Base-by-base conservation (phyloP, 2,888 invertebrate genomes). In the Sphaerophoria rueppellii region DNA sequence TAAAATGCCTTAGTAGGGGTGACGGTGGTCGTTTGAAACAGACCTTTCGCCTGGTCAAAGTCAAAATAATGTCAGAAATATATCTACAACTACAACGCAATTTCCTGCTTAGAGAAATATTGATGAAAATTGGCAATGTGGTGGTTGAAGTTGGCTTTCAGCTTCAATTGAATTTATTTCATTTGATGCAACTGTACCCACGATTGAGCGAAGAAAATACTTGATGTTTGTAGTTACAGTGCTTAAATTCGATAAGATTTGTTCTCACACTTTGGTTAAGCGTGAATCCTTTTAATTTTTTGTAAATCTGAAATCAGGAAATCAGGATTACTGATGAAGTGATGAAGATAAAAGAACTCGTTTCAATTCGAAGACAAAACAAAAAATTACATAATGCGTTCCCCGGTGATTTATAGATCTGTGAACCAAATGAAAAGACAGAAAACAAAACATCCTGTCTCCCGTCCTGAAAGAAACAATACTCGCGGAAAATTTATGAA, bases 401-500 rank as follows among this genome's bases (percentile, higher is more conserved):
- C 52, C 35, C 48, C 16, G 43, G 75, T 79, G 82, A 83, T 83
- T 83, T 83, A 80, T 83, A 65, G 74, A 71, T 74, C 43, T 46
- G 54, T 54, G 65, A 58, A 73, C 58, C 50, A 69, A 58, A 61
- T n/a, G 16, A 43, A 46, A 72, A 43, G 11, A 43, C 9, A 43
- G 12, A 9, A 43, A 43, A 43, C n/a, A 43, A 9, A 43, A 4
- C 4, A 43, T 40, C 9, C 9, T 40, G 11, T 14, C 52, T 57
- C 61, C 35, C 67, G 34, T 24, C 24, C 24, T 2, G 24, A 24
- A 24, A 24, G 24, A n/a, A 65, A 73, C 73, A 70, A 70, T 70
- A 67, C 54, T 57, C 58, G 82, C 63, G 63, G 74, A 60, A 74
- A 60, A 79, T 79, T 67, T 83, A 75, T 74, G 79, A 58, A 75